Base-by-base conservation (phyloP, 2,888 invertebrate genomes). In the Ichneumoninae sp. region DNA sequence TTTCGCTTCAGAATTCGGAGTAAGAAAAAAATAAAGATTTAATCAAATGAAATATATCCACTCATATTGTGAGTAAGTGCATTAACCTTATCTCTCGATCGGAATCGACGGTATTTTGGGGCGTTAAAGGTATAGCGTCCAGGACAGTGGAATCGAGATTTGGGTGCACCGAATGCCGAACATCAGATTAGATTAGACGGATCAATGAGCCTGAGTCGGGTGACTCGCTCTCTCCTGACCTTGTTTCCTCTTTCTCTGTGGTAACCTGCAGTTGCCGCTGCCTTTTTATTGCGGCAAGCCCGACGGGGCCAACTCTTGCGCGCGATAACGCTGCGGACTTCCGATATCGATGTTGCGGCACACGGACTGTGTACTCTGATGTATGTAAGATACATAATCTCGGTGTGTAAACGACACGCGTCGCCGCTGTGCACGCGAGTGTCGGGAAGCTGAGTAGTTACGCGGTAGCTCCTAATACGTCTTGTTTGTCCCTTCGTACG, bases 101-200 rank as follows among this genome's bases (percentile, higher is more conserved):
- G 8, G 10, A 40, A 36, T 40, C 40, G 40, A 40, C 40, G 10
- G 40, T 1, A 8, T 40, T 10, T 40, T 40, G 8, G 40, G 10
- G 2, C 36, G 40, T 40, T 40, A 8, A 8, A 1, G 7, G 6
- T 36, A 8, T 36, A 8, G 36, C 36, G 36, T 36, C 7, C 3
- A 36, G 1, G 36, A 36, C 4, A 36, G 36, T 36, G 40, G 8
- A 40, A 40, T 40, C 40, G 40, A 8, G 40, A 40, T 40, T 10
- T 40, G 40, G 40, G 10, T 10, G 2, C 40, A 68, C 22, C 68
- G 68, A 80, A 80, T 76, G 77, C 44, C 26, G 40, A 40, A 40
- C 26, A 13, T 0, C 44, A 65, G 83, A 83, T 83, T 71, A 83
- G 80, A 77, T 83, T 77, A 80, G n/a, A 50, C 69, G 30, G 76